Evolutionary conservation across 1,140 invertebrate species (phyloP).

Genomic region (Solenopsis invicta): DNA sequence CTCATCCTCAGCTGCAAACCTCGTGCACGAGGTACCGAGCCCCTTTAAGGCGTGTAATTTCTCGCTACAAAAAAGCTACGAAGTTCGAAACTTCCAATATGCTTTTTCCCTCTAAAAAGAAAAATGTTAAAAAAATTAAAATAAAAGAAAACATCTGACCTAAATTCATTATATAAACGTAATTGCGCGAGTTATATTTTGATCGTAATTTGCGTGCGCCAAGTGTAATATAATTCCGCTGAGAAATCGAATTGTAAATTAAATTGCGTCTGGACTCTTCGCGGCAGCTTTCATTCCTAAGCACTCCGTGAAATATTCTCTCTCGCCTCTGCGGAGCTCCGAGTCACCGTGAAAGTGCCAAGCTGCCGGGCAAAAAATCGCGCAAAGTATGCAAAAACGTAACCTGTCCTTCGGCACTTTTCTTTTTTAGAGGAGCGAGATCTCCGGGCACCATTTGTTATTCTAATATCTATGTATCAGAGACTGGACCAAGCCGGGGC

Average conservation of each 20-base stretch:
- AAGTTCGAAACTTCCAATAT: neutral
- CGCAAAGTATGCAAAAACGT: conserved; percentile 51
- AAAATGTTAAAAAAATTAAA: neutral
- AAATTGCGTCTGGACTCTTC: conserved; percentile 15
- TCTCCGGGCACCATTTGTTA: conserved; percentile 64
- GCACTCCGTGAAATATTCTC: conserved; percentile 27
- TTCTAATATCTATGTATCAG: conserved; percentile 58
- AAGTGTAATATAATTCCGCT: neutral
- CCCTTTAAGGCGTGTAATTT: conserved; percentile 6
- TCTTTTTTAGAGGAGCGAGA: conserved; percentile 37
- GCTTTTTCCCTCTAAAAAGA: neutral
- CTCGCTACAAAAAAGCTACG: neutral
- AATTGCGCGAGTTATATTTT: neutral
- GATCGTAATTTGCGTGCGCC: neutral
- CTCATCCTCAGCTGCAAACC: conserved; percentile 6
- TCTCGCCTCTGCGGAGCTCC: neutral
- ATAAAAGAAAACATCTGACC: neutral
- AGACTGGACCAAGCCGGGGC: conserved; percentile 53
- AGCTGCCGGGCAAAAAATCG: conserved; percentile 26
- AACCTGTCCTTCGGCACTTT: conserved; percentile 50
- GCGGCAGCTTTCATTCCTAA: neutral
- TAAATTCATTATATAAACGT: neutral
- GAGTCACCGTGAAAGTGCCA: conserved; percentile 45
- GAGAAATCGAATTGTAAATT: conserved; percentile 30
- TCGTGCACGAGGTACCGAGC: too few species aligned